Evolutionary conservation across 92 coral and sea anemone genomes (phyloP).

Genomic region (Porites evermanni): DNA sequence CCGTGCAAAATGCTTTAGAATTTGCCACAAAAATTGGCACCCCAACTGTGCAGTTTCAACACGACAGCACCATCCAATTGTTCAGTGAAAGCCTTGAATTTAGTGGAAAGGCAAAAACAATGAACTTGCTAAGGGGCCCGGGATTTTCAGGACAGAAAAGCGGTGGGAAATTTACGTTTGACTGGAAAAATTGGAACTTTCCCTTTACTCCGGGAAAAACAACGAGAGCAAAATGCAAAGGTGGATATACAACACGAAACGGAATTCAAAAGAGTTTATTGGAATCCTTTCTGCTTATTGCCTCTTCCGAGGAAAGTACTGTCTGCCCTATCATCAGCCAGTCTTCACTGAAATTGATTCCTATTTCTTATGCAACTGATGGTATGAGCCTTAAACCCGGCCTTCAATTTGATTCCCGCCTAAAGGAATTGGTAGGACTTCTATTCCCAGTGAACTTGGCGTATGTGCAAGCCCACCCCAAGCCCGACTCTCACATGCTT

Average conservation of each 20-base stretch:
- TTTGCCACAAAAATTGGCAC: conserved; percentile 38
- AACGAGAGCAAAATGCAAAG: conserved; percentile 41
- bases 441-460: conserved; percentile 26
- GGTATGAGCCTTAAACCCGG: conserved; percentile 43
- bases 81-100: conserved; percentile 48
- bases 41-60: conserved; percentile 49
- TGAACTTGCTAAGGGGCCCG: conserved; percentile 59
- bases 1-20: conserved; percentile 46
- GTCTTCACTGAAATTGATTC: conserved; percentile 27
- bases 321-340: conserved; percentile 36
- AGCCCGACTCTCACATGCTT: conserved; percentile 35
- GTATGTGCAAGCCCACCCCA: conserved; percentile 41
- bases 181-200: conserved; percentile 57
- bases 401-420: conserved; percentile 33
- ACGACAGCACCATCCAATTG: conserved; percentile 32
- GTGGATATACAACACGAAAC: conserved; percentile 53
- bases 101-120: conserved; percentile 52
- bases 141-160: conserved; percentile 45
- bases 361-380: conserved; percentile 47
- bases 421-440: conserved; percentile 50
- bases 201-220: conserved; percentile 55
- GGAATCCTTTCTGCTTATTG: conserved; percentile 29
- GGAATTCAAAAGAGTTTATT: conserved; percentile 51
- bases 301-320: conserved; percentile 46
- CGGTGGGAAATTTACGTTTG: conserved; percentile 52